These are phyloP conservation scores for Bombus picipes DNA, from an alignment of 1,140 invertebrate genomes.

Conservation along the genomic window DNA sequence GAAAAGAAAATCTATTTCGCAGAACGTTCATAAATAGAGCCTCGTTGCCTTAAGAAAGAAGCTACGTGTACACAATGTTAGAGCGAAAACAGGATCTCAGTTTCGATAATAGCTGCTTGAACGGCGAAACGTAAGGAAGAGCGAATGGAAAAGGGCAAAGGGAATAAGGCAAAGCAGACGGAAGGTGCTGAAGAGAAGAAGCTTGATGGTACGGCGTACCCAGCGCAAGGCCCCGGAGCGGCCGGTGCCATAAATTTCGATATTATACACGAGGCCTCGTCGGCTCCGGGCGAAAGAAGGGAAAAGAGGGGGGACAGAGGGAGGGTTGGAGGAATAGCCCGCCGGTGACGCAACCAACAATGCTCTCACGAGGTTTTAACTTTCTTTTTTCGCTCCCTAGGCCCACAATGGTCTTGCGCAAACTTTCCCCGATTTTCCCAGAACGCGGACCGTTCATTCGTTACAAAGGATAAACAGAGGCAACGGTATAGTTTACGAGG, in stretches of 20 bases:
- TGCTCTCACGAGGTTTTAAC: slow-evolving; percentile 79
- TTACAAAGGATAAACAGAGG: slow-evolving; percentile 39
- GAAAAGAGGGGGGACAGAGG: slow-evolving; percentile 10
- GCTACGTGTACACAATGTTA: too few species aligned
- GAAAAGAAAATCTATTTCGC: neutral
- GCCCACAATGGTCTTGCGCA: slow-evolving; percentile 72
- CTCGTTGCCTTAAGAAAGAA: too few species aligned
- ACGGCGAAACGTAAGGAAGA: neutral
- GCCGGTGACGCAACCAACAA: slow-evolving; percentile 79
- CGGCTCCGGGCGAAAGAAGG: slow-evolving; percentile 55
- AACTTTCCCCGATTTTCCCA: slow-evolving; percentile 76
- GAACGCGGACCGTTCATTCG: slow-evolving; percentile 20
- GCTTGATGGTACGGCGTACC: slow-evolving; percentile 25
- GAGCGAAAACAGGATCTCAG: too few species aligned
- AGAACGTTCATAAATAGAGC: neutral
- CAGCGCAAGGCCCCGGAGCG: slow-evolving; percentile 65
- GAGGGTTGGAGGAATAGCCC: slow-evolving; percentile 37
- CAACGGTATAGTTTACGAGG: neutral
- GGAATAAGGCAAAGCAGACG: neutral
- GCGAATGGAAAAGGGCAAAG: slow-evolving; percentile 1
- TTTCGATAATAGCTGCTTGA: neutral
- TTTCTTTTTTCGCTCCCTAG: slow-evolving; percentile 73
- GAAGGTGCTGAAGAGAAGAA: slow-evolving; percentile 51
- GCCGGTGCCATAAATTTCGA: slow-evolving; percentile 78
- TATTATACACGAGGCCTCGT: slow-evolving; percentile 75